phyloP scores from a whole-genome alignment of 2,888 invertebrate genomes.

The Cataglyphis albicans region DNA sequence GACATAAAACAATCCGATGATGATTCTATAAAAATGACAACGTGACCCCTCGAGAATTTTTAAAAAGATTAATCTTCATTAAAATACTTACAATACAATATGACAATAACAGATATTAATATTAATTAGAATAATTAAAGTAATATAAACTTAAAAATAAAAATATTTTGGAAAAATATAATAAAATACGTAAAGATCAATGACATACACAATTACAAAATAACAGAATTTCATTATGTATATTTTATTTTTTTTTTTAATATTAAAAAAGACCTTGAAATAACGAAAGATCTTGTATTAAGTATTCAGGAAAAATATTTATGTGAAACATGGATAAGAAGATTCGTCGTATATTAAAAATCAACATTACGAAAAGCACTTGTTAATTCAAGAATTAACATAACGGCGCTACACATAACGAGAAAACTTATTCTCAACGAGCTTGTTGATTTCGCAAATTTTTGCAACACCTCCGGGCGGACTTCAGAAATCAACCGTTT shows the following conservation, averaged over 20 bases:
- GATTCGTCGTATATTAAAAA: neutral
- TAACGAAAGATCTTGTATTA: neutral
- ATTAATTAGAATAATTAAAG: constrained; percentile 26
- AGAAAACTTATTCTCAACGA: constrained; percentile 19
- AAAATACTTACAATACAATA: constrained; percentile 8
- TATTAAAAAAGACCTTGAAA: constrained; percentile 10
- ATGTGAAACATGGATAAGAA: neutral
- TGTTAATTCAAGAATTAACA: constrained; percentile 15
- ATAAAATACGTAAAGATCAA: neutral
- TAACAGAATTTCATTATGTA: neutral
- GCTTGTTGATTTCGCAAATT: constrained; percentile 18
- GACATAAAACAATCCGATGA: constrained; percentile 4
- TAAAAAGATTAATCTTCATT: neutral
- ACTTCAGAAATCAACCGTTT: constrained; percentile 32
- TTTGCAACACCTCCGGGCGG: constrained; percentile 5
- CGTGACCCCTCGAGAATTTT: neutral
- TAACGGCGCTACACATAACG: neutral
- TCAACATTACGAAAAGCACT: constrained; percentile 30
- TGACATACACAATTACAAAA: neutral
- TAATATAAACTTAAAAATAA: neutral
- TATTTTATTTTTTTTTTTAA: neutral
- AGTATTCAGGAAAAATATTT: neutral
- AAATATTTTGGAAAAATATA: neutral
- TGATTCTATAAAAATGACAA: neutral
- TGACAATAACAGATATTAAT: neutral